These are phyloP conservation scores for Drosophila infuscata DNA, from an alignment of 2,888 invertebrate genomes.

Conservation along the genomic window DNA sequence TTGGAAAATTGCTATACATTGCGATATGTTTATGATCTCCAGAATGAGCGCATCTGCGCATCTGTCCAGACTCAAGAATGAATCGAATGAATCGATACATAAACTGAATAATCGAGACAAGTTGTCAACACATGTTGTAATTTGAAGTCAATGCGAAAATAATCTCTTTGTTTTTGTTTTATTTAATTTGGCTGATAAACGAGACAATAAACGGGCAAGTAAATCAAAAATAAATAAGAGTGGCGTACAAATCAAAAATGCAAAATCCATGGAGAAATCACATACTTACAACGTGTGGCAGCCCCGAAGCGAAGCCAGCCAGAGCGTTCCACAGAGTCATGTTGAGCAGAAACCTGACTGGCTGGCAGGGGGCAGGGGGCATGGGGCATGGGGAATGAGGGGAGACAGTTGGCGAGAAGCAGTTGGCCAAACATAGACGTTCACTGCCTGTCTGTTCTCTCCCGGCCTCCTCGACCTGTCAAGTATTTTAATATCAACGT, in stretches of 20 bases:
- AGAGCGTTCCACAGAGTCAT: neutral
- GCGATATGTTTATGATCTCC: neutral
- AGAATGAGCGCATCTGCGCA: neutral
- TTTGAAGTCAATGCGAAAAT: constrained; percentile 23
- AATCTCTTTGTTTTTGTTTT: constrained; percentile 17
- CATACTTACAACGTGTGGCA: constrained; percentile 1
- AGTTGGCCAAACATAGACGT: constrained; percentile 10
- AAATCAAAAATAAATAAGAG: constrained; percentile 58
- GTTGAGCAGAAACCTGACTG: neutral
- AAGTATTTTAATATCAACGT: constrained; percentile 64
- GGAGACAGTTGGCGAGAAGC: neutral
- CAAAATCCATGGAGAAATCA: constrained; percentile 2
- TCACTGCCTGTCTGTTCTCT: neutral
- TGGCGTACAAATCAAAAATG: constrained; percentile 41
- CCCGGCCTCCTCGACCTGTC: constrained; percentile 34
- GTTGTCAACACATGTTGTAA: neutral
- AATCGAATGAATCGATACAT: neutral
- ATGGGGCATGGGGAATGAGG: neutral
- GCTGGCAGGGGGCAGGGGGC: neutral
- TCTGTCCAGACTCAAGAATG: neutral
- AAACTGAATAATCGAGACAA: neutral
- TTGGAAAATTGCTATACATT: neutral
- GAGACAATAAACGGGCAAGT: constrained; percentile 48
- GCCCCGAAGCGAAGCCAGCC: neutral
- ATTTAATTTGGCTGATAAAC: constrained; percentile 2